These are phyloP conservation scores for Sinodicranocentrus sp. DNA, from an alignment of 2,888 invertebrate species.

Conservation along the genomic window DNA sequence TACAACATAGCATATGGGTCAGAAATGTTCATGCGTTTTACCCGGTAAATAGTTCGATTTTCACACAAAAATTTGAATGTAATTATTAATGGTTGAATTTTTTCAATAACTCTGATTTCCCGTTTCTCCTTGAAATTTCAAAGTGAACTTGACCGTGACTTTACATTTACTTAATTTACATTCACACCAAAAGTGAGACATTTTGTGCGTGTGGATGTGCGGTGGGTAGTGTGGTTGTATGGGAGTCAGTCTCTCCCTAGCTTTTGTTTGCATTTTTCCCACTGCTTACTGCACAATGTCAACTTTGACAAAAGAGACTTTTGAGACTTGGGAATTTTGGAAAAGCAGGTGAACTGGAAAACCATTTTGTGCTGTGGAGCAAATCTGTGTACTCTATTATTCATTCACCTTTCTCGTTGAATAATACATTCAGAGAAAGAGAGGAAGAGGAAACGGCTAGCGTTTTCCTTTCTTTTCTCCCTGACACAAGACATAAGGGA, in stretches of 20 bases:
- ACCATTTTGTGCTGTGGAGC: neutral
- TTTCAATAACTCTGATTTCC: too few species aligned
- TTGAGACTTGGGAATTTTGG: constrained; percentile 31
- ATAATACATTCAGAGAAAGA: constrained; percentile 19
- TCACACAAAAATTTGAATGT: too few species aligned
- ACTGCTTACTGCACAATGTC: constrained; percentile 15
- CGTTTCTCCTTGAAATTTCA: too few species aligned
- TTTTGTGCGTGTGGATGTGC: neutral
- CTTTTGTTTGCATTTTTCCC: constrained; percentile 42
- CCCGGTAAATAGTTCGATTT: too few species aligned
- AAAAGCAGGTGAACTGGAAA: constrained; percentile 11
- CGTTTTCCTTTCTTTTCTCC: neutral
- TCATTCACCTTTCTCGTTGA: constrained; percentile 22
- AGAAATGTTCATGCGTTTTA: too few species aligned
- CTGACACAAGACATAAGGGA: constrained; percentile 19
- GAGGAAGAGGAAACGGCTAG: neutral
- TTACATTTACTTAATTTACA: neutral
- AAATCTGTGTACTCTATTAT: constrained; percentile 21
- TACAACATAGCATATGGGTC: too few species aligned
- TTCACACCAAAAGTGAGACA: neutral
- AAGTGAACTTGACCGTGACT: neutral
- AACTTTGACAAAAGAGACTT: constrained; percentile 60
- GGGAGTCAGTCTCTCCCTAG: neutral
- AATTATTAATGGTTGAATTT: too few species aligned
- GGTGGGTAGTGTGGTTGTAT: constrained; percentile 20